These are phyloP conservation scores for Poeciliopsis gracilis DNA, from an alignment of 2,797 vertebrate species.

Conservation along the genomic window DNA sequence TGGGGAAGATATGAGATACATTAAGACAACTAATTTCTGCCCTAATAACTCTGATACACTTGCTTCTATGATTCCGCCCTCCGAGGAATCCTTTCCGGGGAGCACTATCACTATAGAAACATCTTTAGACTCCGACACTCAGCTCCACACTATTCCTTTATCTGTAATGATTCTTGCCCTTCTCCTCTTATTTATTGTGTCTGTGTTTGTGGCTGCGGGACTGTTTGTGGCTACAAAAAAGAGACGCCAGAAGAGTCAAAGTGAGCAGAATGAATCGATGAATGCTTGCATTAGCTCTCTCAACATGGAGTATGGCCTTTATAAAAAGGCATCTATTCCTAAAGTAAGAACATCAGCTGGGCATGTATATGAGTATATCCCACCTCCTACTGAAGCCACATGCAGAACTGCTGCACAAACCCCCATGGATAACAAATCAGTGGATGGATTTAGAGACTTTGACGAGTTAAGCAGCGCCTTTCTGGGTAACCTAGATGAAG, in stretches of 20 bases:
- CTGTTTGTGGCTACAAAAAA: constrained; percentile 93
- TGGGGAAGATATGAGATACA: constrained; percentile 90
- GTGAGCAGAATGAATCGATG: constrained; percentile 89
- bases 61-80: constrained; percentile 87
- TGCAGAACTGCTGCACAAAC: constrained; percentile 86
- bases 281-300: constrained; percentile 95
- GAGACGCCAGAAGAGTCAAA: constrained; percentile 88
- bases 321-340: constrained; percentile 86
- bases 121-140: constrained; percentile 82
- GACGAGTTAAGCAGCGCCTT: constrained; percentile 92
- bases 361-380: constrained; percentile 96
- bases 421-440: constrained; percentile 84
- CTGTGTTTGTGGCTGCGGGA: constrained; percentile 93
- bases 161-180: constrained; percentile 96
- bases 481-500: constrained; percentile 84
- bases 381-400: constrained; percentile 86
- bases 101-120: constrained; percentile 88
- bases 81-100: constrained; percentile 84
- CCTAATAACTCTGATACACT: constrained; percentile 89
- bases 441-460: constrained; percentile 90
- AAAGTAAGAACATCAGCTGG: constrained; percentile 92
- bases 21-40: constrained; percentile 89
- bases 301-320: constrained; percentile 94
- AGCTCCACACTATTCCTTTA: constrained; percentile 86
- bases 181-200: constrained; percentile 93